Evolutionary conservation across 2,113 vertebrate species (phyloP).

Genomic region (Rhabdornis inornatus): DNA sequence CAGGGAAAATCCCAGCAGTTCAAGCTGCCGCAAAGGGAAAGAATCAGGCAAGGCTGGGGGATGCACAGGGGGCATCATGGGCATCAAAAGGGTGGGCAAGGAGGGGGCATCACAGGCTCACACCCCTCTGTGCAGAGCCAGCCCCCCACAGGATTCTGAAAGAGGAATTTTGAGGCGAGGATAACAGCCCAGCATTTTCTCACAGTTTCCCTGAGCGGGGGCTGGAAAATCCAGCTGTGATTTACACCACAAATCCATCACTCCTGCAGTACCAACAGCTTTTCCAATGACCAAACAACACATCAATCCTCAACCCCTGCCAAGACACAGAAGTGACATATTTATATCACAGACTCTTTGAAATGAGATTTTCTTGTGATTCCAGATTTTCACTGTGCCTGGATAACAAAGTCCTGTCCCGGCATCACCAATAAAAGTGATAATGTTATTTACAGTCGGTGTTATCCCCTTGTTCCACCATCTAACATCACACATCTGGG

Average conservation of each 20-base stretch:
- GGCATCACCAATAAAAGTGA: rapidly evolving
- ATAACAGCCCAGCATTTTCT: not conserved
- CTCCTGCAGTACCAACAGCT: rapidly evolving
- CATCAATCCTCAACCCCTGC: not conserved
- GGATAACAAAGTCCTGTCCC: not conserved
- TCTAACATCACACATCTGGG: not conserved
- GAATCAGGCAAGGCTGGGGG: rapidly evolving
- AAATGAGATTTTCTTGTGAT: not conserved
- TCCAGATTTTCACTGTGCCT: rapidly evolving
- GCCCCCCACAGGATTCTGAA: not conserved
- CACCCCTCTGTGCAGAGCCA: not conserved
- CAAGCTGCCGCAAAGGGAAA: not conserved
- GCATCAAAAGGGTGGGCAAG: not conserved
- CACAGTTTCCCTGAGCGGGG: not conserved
- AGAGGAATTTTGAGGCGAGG: rapidly evolving
- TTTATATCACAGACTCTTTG: not conserved
- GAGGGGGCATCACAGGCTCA: rapidly evolving
- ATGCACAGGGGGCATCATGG: not conserved
- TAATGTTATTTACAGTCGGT: not conserved
- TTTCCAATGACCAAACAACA: rapidly evolving
- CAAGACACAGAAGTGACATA: not conserved
- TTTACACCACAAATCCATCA: rapidly evolving
- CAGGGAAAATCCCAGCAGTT: not conserved
- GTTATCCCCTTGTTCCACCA: not conserved
- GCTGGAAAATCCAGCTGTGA: not conserved